Base-by-base conservation (phyloP, 2,797 vertebrate species). In the Halcyon badia region DNA sequence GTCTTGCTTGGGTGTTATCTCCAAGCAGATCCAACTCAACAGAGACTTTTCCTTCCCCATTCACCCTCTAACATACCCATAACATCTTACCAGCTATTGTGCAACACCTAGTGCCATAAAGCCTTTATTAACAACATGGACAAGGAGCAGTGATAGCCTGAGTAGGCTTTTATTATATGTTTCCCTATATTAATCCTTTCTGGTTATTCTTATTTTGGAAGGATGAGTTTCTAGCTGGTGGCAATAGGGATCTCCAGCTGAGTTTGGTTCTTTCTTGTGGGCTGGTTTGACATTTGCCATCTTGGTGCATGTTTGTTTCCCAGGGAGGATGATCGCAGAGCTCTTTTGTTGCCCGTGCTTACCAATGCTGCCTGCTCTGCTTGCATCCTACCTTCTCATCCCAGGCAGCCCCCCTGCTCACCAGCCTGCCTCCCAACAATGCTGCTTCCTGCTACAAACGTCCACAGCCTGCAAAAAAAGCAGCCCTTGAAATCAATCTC, bases 1-100 rank as follows among this genome's bases (percentile, higher is more conserved):
- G 1, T 8, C 48, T 73, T 57, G 6, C 5, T 48, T 14, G 46
- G 39, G 12, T 1, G 1, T 70, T 37, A 60, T 31, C 21, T 73
- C 56, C 9, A 39, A 58, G 46, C 30, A 93, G n/a, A 42, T 39
- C 17, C 19, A 61, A 7, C 60, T 56, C 44, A 31, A 10, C 14
- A 12, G 12, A 22, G 11, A 35, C 15, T 89, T 56, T 15, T 68
- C 28, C 51, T 73, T 78, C 54, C 56, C 35, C 25, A 13, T 46
- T 46, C 11, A 31, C 5, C 2, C 30, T 22, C 5, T 44, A 30
- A n/a, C 0, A 2, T 14, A 10, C 37, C n/a, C 2, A 4, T 28
- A 30, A 46, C 18, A 10, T 4, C 28, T 54, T 37, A 37, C 9
- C 24, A 70, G 28, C n/a, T 46, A 12, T 33, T 33, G 19, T 31